phyloP scores from a whole-genome alignment of 2,888 invertebrate genomes.

The Aphodius sticticus region DNA sequence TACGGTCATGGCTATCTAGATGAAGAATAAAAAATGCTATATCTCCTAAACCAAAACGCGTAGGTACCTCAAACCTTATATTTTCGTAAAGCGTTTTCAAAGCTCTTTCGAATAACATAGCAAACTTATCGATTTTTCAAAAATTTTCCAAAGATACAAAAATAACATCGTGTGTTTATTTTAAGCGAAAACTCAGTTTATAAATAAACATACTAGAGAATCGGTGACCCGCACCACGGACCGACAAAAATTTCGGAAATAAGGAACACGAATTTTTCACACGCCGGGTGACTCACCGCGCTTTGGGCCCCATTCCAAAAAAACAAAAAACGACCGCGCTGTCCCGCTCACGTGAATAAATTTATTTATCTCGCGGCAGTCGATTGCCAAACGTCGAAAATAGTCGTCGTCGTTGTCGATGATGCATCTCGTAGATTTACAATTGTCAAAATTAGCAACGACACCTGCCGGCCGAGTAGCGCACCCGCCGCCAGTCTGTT shows the following conservation, averaged over 20 bases:
- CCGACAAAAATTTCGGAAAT: slow-evolving; percentile 13
- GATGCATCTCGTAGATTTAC: slow-evolving; percentile 22
- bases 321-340: not conserved
- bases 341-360: not conserved
- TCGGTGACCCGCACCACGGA: slow-evolving; percentile 6
- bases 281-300: slow-evolving; percentile 5
- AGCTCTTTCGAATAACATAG: not conserved
- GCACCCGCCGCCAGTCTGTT: slow-evolving; percentile 4
- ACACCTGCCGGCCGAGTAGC: slow-evolving; percentile 5
- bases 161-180: not conserved
- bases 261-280: slow-evolving; percentile 9
- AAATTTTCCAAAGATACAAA: not conserved
- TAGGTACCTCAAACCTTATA: not conserved
- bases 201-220: slow-evolving; percentile 27
- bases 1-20: not conserved
- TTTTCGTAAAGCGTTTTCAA: not conserved
- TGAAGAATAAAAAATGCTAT: not conserved
- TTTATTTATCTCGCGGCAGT: not conserved
- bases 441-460: slow-evolving; percentile 22
- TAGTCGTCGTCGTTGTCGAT: slow-evolving; percentile 24
- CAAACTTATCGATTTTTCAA: not conserved
- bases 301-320: slow-evolving; percentile 9
- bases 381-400: slow-evolving; percentile 26
- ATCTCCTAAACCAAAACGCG: not conserved
- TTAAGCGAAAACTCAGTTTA: not conserved